Conservation (phyloP, 2,797 vertebrate genomes). For the Dicrostonyx torquatus region DNA sequence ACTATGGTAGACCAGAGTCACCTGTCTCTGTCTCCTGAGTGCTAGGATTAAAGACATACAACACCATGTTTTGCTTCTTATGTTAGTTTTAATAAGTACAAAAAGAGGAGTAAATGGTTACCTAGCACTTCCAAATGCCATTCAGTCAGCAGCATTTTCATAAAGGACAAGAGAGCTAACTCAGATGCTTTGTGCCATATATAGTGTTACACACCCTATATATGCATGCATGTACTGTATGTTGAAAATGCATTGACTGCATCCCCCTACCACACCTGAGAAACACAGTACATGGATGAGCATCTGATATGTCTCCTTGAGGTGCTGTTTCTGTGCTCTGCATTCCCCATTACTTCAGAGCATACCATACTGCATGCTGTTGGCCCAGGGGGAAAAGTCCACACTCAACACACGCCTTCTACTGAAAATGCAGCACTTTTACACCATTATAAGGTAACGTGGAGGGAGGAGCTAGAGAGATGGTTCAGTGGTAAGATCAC, state of each 20-base stretch:
- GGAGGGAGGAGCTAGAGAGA: background rate
- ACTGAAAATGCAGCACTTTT: background rate
- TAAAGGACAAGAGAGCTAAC: background rate
- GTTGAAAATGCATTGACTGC: background rate
- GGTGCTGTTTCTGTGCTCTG: background rate
- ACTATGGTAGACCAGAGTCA: background rate
- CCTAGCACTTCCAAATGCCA: background rate
- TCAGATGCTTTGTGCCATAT: background rate
- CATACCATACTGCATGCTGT: no score
- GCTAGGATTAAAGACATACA: background rate
- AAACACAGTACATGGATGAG: background rate
- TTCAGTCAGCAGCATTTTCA: background rate
- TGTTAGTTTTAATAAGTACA: constrained; percentile 1
- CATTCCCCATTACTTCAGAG: background rate
- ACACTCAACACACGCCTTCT: background rate
- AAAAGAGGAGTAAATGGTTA: background rate
- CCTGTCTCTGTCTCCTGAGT: background rate
- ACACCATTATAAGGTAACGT: background rate
- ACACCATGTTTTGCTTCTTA: background rate
- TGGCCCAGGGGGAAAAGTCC: background rate
- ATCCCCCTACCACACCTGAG: background rate
- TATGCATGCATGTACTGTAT: background rate
- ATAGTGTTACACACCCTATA: background rate
- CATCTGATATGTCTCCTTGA: fast-evolving
- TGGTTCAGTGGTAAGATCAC: background rate